Evolutionary conservation across 1,140 invertebrate species (phyloP).

Genomic region (roundworm (Caenorhabditis elegans)): WBcel235 BX284606.5:7398501-7399000

Average conservation of each 20-base stretch:
- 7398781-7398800: not conserved
- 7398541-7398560: not conserved
- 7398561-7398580: not conserved
- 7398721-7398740: not conserved
- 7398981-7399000: not conserved
- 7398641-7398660: too few species aligned
- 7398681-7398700: not conserved
- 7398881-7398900: not conserved
- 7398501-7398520: constrained; percentile 15
- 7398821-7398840: not conserved
- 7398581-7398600: not conserved
- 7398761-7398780: not conserved
- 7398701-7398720: not conserved
- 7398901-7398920: not conserved
- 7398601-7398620: too few species aligned
- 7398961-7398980: not conserved
- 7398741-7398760: not conserved
- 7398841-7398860: constrained; percentile 2
- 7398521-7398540: not conserved
- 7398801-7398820: constrained; percentile 6
- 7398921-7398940: not conserved
- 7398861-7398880: not conserved
- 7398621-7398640: too few species aligned
- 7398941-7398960: too few species aligned
- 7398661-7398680: too few species aligned